These are phyloP conservation scores for Lutjanus argentimaculatus DNA, from an alignment of 2,797 vertebrate genomes.

Conservation along the genomic window DNA sequence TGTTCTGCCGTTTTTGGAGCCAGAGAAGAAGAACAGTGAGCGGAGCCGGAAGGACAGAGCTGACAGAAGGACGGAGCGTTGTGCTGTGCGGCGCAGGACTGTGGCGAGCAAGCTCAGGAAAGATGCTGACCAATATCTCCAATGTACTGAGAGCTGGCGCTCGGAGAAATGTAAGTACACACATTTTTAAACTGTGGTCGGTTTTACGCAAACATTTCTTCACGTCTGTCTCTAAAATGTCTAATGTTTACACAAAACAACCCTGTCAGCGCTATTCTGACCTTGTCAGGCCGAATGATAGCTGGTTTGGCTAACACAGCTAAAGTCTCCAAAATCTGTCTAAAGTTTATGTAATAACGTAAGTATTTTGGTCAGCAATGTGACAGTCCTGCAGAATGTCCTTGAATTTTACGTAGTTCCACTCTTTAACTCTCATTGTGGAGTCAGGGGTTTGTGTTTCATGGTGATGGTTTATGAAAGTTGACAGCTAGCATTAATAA, in stretches of 20 bases:
- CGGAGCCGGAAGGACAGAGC: constrained; percentile 58
- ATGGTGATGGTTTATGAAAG: neutral
- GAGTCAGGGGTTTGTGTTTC: neutral
- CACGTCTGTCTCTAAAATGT: neutral
- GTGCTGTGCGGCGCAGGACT: neutral
- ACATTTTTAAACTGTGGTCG: fast-evolving
- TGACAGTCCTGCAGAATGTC: neutral
- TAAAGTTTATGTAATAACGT: neutral
- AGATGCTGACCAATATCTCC: constrained; percentile 85
- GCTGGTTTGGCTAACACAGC: constrained; percentile 66
- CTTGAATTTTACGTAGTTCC: neutral
- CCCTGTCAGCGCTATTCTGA: constrained; percentile 61
- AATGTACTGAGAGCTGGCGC: constrained; percentile 79
- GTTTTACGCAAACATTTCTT: fast-evolving
- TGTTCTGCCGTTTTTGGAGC: neutral
- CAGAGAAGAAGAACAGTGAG: constrained; percentile 32
- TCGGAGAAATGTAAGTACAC: constrained; percentile 82
- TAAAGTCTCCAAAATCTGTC: constrained; percentile 1
- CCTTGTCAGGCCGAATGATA: constrained; percentile 77
- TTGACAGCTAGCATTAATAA: neutral
- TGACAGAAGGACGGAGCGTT: constrained; percentile 67
- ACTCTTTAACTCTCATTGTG: neutral
- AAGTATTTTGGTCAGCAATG: neutral
- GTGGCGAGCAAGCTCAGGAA: constrained; percentile 47
- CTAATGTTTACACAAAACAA: neutral